Percentiles rank a stretch among this genome's conserved stretches.
Conservation (phyloP, 2,797 vertebrate species). For the Chrysocyon brachyurus region DNA sequence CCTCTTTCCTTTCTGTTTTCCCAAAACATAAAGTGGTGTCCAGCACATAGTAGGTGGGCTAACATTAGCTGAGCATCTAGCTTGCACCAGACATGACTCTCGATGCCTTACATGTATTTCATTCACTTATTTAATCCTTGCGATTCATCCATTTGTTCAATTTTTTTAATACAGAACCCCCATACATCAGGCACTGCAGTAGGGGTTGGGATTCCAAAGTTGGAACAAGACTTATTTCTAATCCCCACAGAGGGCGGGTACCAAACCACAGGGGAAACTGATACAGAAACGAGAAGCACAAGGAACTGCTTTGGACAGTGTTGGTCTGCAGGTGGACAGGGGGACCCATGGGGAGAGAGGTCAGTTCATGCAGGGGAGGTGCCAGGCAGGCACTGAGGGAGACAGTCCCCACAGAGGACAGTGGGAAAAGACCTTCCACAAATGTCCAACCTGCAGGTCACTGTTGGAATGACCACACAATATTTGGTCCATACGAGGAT, state of each 20-base stretch:
- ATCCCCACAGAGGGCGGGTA: background rate
- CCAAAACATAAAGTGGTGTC: background rate
- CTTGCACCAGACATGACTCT: background rate
- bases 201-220: background rate
- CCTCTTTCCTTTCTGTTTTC: background rate
- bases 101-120: accelerated
- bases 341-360: too few species aligned
- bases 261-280: background rate
- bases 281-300: background rate
- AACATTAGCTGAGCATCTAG: background rate
- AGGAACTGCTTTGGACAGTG: background rate
- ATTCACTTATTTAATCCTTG: background rate
- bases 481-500: background rate
- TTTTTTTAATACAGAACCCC: background rate
- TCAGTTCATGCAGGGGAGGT: too few species aligned
- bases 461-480: background rate
- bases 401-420: background rate
- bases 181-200: background rate
- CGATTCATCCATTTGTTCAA: background rate
- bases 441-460: background rate
- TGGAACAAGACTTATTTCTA: background rate
- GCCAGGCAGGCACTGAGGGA: background rate
- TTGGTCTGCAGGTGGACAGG: background rate
- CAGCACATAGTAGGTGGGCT: accelerated
- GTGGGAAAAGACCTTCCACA: background rate